phyloP scores from a whole-genome alignment of 2,113 vertebrate species.

The Dryoscopus gambensis region DNA sequence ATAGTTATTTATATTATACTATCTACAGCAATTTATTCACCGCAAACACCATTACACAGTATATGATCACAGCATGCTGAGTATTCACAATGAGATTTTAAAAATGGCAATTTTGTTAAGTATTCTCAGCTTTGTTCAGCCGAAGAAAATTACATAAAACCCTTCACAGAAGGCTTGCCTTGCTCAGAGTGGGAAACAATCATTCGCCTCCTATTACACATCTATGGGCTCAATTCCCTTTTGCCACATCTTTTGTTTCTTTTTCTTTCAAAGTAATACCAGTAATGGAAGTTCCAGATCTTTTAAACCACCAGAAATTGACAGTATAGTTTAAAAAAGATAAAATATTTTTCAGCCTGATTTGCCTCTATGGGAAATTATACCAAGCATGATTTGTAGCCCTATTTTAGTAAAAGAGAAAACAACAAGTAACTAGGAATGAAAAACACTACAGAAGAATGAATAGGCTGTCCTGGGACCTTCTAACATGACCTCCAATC shows the following conservation, averaged over 20 bases:
- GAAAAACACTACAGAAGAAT: neutral
- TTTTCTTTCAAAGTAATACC: neutral
- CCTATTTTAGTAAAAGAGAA: neutral
- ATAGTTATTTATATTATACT: constrained; percentile 57
- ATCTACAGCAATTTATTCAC: constrained; percentile 59
- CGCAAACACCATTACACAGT: constrained; percentile 61
- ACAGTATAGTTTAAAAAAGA: neutral
- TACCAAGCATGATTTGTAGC: neutral
- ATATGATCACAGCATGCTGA: constrained; percentile 53
- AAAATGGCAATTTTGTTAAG: constrained; percentile 62
- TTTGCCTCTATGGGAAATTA: neutral
- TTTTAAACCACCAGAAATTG: neutral
- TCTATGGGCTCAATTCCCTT: neutral
- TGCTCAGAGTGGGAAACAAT: neutral
- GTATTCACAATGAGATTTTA: constrained; percentile 52
- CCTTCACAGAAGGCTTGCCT: constrained; percentile 16
- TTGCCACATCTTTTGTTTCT: neutral
- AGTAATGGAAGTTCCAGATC: neutral
- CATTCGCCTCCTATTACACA: neutral
- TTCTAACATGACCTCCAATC: neutral
- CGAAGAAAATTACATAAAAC: constrained; percentile 51
- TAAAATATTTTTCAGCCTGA: neutral
- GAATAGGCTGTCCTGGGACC: neutral
- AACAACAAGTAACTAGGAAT: neutral
- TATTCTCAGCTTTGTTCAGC: constrained; percentile 49